These are phyloP conservation scores for Cyrtodaria siliqua DNA, from an alignment of 2,888 invertebrate genomes.

Conservation along the genomic window DNA sequence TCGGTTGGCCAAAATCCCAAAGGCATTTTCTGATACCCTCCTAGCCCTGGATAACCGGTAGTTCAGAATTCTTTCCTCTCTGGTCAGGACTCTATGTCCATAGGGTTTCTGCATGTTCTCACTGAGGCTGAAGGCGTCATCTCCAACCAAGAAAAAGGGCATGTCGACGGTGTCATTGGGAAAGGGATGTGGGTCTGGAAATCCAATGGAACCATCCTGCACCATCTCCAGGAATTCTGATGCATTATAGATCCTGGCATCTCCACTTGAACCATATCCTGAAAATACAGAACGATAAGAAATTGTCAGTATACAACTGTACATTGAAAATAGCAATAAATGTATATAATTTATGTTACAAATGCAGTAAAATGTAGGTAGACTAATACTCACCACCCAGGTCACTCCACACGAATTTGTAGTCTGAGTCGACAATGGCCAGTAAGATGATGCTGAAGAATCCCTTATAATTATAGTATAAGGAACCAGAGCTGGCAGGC, in stretches of 20 bases:
- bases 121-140: conserved; percentile 26
- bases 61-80: conserved; percentile 22
- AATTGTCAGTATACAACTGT: conserved; percentile 30
- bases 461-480: conserved; percentile 49
- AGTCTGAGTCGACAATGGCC: conserved; percentile 38
- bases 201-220: conserved; percentile 19
- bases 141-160: conserved; percentile 15
- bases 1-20: conserved; percentile 26
- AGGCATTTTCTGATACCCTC: conserved; percentile 30
- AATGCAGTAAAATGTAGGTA: conserved; percentile 23
- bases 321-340: conserved; percentile 29
- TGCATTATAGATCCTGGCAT: conserved; percentile 39
- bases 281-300: conserved; percentile 30
- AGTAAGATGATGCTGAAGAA: conserved; percentile 28
- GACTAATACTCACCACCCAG: conserved; percentile 26
- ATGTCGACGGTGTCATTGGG: conserved; percentile 25
- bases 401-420: conserved; percentile 49
- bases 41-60: conserved; percentile 35
- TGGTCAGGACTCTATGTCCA: conserved; percentile 24
- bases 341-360: conserved; percentile 24
- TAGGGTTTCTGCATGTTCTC: conserved; percentile 16
- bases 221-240: conserved; percentile 28
- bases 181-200: conserved; percentile 20
- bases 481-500: conserved; percentile 30
- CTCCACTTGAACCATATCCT: conserved; percentile 25